Base-by-base conservation (phyloP, 2,888 invertebrate genomes). In the Pandemis corylana region DNA sequence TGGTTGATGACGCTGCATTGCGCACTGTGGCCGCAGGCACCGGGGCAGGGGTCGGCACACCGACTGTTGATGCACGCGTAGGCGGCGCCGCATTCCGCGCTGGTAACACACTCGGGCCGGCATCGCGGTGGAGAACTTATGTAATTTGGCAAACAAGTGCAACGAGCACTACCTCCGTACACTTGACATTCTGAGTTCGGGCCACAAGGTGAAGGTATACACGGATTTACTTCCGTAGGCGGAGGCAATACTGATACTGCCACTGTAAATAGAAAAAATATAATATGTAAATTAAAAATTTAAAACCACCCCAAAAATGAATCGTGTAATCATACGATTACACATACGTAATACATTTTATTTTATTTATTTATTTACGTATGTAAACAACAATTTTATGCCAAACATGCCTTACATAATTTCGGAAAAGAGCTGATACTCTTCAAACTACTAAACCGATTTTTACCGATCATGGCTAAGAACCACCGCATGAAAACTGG, bases 161-260 rank as follows among this genome's bases (percentile, higher is more conserved):
- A 97, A 5, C 96, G 95, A 53, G 96, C 96, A 68, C 95, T 95
- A 51, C 95, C 95, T 80, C 95, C 96, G 78, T 95, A 95, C 84
- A 96, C 96, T 82, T 95, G 94, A 85, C 98, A 98, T 80, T 95
- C 94, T 12, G 97, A 96, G 87, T 97, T 97, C 10, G 96, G 94
- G 75, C 97, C 98, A 86, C 98, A 98, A 28, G 97, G 97, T 68
- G 96, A 96, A 49, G 97, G 97, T 76, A 95, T 86, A 80, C 97
- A 97, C 0, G 97, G 97, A 79, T 96, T 95, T 49, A 90, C 84
- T 66, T 91, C 81, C 71, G 83, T 80, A 62, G 80, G 78, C 64
- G 78, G 79, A 65, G 86, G 79, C 46, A 85, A 79, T 76, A 88
- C 90, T 77, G 92, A 86, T 79, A 84, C 72, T 69, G 87, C 83